Evolutionary conservation across 2,888 invertebrate species (phyloP).

Genomic region (Clusia tigrina): DNA sequence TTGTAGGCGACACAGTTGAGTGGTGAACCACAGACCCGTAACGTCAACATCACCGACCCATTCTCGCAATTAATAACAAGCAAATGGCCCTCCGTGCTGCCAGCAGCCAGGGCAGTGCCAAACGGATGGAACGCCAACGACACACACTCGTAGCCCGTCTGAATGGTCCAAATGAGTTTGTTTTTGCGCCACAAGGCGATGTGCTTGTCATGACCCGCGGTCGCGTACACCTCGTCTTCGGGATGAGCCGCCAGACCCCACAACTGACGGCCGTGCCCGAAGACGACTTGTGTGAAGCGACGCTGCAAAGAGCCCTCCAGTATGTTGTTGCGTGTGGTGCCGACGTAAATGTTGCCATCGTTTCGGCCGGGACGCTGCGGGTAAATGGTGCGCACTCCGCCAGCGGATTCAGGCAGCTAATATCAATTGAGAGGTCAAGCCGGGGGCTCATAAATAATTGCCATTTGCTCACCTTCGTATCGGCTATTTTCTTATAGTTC

Average conservation of each 20-base stretch:
- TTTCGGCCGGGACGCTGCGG: slow-evolving; percentile 87
- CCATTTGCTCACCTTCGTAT: slow-evolving; percentile 75
- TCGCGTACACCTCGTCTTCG: slow-evolving; percentile 89
- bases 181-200: slow-evolving; percentile 91
- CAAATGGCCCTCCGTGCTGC: slow-evolving; percentile 89
- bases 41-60: slow-evolving; percentile 83
- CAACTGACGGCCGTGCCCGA: slow-evolving; percentile 87
- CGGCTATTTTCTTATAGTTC: slow-evolving; percentile 88
- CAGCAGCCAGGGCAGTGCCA: slow-evolving; percentile 86
- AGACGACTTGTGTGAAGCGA: slow-evolving; percentile 85
- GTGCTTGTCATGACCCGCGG: slow-evolving; percentile 90
- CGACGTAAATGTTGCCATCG: slow-evolving; percentile 90
- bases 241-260: slow-evolving; percentile 91
- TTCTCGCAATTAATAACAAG: slow-evolving; percentile 86
- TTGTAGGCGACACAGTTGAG: slow-evolving; percentile 87
- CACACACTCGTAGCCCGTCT: slow-evolving; percentile 89
- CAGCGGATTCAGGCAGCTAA: slow-evolving; percentile 84
- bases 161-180: slow-evolving; percentile 85
- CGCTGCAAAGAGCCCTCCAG: slow-evolving; percentile 90
- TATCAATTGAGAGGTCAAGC: slow-evolving; percentile 32
- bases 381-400: slow-evolving; percentile 89
- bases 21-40: slow-evolving; percentile 87
- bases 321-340: slow-evolving; percentile 88
- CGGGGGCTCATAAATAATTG: background rate
- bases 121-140: slow-evolving; percentile 88